Evolutionary conservation across 2,113 vertebrate genomes (phyloP).

Genomic region (Hippocampus guttulatus): DNA sequence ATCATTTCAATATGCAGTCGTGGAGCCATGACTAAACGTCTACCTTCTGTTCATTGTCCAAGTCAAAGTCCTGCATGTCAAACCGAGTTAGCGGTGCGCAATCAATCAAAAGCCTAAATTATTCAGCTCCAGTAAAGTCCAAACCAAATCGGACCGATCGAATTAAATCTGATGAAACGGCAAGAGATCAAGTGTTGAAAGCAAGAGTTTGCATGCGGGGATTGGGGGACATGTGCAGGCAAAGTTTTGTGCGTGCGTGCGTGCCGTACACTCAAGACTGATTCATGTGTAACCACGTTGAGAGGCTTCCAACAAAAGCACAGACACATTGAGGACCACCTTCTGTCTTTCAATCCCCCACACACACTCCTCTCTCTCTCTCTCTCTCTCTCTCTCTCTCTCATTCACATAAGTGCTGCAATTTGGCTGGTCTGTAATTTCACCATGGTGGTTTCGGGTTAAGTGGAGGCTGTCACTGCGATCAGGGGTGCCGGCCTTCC

Average conservation of each 20-base stretch:
- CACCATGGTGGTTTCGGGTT: conserved; percentile 61
- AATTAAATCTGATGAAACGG: conserved; percentile 25
- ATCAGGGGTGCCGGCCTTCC: conserved; percentile 49
- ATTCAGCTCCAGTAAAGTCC: neutral
- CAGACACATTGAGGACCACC: conserved; percentile 25
- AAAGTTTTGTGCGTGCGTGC: conserved; percentile 35
- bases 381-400: conserved; percentile 26
- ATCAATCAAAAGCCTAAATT: conserved; percentile 17
- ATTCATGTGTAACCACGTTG: conserved; percentile 4
- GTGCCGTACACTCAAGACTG: conserved; percentile 2
- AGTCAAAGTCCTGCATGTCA: neutral
- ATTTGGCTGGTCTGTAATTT: conserved; percentile 71
- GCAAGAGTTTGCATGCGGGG: conserved; percentile 20
- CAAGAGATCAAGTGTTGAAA: conserved; percentile 33
- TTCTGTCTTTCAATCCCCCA: conserved; percentile 50
- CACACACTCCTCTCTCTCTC: no score
- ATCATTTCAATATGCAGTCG: neutral
- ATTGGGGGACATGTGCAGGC: conserved; percentile 15
- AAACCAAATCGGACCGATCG: conserved; percentile 8
- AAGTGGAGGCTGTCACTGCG: conserved; percentile 63
- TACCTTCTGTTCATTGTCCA: neutral
- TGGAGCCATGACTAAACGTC: neutral
- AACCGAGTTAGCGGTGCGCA: neutral
- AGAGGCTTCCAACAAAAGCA: conserved; percentile 10
- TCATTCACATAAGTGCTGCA: conserved; percentile 58